Evolutionary conservation across 2,888 invertebrate genomes (phyloP).

Genomic region (Pilophorus perplexus): DNA sequence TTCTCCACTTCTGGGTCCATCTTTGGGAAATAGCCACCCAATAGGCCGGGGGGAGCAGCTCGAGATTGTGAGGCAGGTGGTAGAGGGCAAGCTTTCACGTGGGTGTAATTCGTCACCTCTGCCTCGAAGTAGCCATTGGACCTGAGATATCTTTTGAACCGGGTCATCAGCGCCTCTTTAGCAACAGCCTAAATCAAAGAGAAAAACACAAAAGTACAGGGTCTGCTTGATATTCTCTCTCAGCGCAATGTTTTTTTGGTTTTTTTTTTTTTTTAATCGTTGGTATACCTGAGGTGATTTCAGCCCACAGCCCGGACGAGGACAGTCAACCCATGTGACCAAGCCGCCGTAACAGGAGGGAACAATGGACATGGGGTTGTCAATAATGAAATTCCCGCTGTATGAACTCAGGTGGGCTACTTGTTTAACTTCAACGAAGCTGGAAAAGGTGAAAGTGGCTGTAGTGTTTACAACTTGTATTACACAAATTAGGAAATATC

Average conservation of each 20-base stretch:
- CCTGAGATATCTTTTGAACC: slow-evolving; percentile 27
- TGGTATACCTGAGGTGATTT: slow-evolving; percentile 36
- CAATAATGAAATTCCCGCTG: slow-evolving; percentile 11
- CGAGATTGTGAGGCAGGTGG: not conserved
- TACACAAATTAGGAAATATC: no score
- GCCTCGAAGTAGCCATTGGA: slow-evolving; percentile 12
- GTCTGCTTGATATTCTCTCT: no score
- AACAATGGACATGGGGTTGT: not conserved
- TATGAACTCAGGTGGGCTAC: slow-evolving; percentile 8
- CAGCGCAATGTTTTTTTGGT: no score
- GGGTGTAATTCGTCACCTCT: slow-evolving; percentile 8
- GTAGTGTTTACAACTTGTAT: no score
- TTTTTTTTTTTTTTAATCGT: no score
- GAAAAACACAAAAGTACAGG: no score
- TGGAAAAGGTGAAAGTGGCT: no score
- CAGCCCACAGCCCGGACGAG: slow-evolving; percentile 36
- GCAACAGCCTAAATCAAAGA: slow-evolving; percentile 7
- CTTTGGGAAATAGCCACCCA: slow-evolving; percentile 24
- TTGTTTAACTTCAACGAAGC: slow-evolving; percentile 5
- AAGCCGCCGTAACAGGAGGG: slow-evolving; percentile 22
- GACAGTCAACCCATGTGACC: slow-evolving; percentile 41
- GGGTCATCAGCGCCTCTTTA: not conserved
- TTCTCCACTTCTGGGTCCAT: slow-evolving; percentile 25
- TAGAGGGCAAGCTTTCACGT: slow-evolving; percentile 26
- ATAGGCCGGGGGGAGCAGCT: not conserved